These are phyloP conservation scores for Stegana nigrithorax DNA, from an alignment of 2,888 invertebrate species.

Conservation along the genomic window DNA sequence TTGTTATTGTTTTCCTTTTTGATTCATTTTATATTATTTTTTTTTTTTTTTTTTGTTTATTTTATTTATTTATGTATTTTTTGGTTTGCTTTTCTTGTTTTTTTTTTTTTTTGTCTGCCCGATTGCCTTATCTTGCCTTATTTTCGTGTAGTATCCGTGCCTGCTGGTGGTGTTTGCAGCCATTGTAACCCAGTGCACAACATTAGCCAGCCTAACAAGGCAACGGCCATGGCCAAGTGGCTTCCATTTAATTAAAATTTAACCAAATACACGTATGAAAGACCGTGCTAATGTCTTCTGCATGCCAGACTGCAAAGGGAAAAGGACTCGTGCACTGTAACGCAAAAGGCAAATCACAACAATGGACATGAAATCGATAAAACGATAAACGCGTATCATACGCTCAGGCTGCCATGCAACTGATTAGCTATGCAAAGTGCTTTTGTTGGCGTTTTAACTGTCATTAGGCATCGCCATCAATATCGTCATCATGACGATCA, in stretches of 20 bases:
- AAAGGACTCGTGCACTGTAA: not conserved
- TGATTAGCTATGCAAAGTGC: slow-evolving; percentile 5
- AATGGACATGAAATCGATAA: too few relatives aligned
- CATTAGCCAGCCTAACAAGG: not conserved
- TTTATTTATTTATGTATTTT: not conserved
- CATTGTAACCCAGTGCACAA: too few relatives aligned
- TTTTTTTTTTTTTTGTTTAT: too few relatives aligned
- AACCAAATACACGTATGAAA: not conserved
- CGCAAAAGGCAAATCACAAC: too few relatives aligned
- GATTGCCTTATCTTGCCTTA: not conserved
- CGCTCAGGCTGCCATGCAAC: not conserved
- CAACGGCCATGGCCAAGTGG: not conserved
- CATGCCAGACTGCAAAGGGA: too few relatives aligned
- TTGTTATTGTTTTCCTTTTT: not conserved
- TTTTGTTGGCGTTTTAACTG: slow-evolving; percentile 11
- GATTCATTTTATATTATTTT: too few relatives aligned
- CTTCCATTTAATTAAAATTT: not conserved
- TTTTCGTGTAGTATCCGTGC: not conserved
- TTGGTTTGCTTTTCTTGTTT: not conserved
- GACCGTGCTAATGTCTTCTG: too few relatives aligned
- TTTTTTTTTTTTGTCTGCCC: not conserved
- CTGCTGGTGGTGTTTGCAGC: not conserved
- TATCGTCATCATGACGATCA: too few relatives aligned
- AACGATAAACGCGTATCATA: not conserved
- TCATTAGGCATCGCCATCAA: slow-evolving; percentile 9